Evolutionary conservation across 2,888 invertebrate species (phyloP), one percentile per base, ranked within the genome.

Genomic region (Phaonia tiefii): DNA sequence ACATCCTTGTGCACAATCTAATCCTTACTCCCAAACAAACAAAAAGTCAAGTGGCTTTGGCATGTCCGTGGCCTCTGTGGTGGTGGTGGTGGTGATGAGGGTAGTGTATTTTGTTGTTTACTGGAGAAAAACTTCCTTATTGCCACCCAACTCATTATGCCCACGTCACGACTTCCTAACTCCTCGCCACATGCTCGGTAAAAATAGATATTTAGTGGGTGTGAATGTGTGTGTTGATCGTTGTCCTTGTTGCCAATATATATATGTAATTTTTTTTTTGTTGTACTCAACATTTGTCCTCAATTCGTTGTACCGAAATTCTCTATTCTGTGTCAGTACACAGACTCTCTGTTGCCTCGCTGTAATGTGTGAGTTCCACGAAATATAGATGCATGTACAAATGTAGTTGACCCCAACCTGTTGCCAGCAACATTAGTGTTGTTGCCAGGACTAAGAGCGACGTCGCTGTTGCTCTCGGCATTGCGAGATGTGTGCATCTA

Each of bases 361-460:
- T 5, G n/a, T n/a, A n/a, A n/a, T 31, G 31, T 31, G 31, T 31
- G 31, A 5, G 31, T 31, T 31, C 8, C 8, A 44, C n/a, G 2
- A 54, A 13, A 65, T 67, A 25, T 56, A 54, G 56, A 25, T 31
- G 15, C 58, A 60, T 44, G 31, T 42, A 37, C 54, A 25, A 46
- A n/a, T 72, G 49, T 44, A 22, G n/a, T 65, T 78, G 81, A 81
- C 81, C 81, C 81, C 78, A 81, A 81, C 81, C 81, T 81, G 81
- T 81, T 81, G 81, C 81, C 67, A 72, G 44, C 31, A 71, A 46
- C 46, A 46, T 22, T 10, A n/a, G 25, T 65, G 17, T 65, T 49
- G 15, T 20, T 26, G 25, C 31, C 56, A 67, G 42, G 49, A 60
- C 42, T 26, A 25, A 13, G 60, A 49, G 0, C 31, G 31, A 15